Evolutionary conservation across 92 coral and sea anemone genomes (phyloP).

Genomic region (Siderastrea siderea): DNA sequence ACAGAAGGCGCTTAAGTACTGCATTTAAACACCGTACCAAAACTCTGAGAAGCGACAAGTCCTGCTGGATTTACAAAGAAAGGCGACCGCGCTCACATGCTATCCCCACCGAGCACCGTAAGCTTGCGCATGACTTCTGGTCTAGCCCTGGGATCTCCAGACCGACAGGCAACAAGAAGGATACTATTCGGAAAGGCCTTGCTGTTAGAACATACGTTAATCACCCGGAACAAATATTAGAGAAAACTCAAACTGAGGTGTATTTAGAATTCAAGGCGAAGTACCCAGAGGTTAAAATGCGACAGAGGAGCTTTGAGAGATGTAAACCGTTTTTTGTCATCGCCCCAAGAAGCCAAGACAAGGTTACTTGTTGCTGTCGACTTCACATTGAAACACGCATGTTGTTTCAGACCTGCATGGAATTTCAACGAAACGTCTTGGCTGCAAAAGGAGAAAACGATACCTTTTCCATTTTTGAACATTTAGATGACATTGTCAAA

Average conservation of each 20-base stretch:
- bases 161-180: constrained; percentile 43
- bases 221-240: constrained; percentile 33
- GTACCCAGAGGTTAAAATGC: constrained; percentile 39
- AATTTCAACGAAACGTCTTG: constrained; percentile 28
- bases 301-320: constrained; percentile 64
- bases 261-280: constrained; percentile 19
- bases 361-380: constrained; percentile 61
- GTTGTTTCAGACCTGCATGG: constrained; percentile 54
- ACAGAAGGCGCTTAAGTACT: constrained; percentile 28
- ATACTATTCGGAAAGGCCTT: constrained; percentile 22
- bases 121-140: constrained; percentile 44
- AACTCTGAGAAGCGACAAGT: constrained; percentile 6
- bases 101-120: constrained; percentile 50
- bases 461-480: constrained; percentile 25
- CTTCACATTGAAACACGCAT: constrained; percentile 65
- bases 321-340: constrained; percentile 73
- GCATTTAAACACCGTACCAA: constrained; percentile 26
- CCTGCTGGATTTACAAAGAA: constrained; percentile 51
- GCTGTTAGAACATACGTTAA: constrained; percentile 2
- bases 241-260: constrained; percentile 46
- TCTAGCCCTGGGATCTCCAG: constrained; percentile 55
- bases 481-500: constrained; percentile 43
- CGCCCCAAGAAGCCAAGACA: constrained; percentile 47
- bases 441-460: background rate
- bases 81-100: constrained; percentile 40